phyloP scores from a whole-genome alignment of 2,113 vertebrate genomes.

The Atrichornis clamosus region DNA sequence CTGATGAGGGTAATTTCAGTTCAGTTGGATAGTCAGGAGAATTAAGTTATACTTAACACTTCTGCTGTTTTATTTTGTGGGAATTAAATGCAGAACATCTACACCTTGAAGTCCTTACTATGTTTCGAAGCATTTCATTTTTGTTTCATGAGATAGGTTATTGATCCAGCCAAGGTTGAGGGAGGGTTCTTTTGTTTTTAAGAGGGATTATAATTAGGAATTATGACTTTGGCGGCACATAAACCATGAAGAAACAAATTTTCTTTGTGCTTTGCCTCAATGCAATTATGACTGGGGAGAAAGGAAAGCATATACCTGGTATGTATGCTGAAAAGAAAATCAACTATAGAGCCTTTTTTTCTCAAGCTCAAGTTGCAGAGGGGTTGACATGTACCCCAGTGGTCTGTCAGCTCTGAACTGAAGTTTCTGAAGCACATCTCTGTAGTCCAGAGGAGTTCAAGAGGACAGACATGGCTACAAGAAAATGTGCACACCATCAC shows the following conservation, averaged over 20 bases:
- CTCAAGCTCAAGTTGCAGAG: neutral
- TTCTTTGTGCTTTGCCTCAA: neutral
- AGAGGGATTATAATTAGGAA: neutral
- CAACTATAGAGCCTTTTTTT: neutral
- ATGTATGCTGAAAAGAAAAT: neutral
- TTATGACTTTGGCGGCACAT: fast-evolving
- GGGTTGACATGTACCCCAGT: neutral
- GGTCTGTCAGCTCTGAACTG: neutral
- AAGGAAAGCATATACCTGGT: neutral
- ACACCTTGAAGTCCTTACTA: neutral
- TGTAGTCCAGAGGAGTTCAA: neutral
- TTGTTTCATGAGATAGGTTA: neutral
- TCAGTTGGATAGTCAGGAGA: neutral
- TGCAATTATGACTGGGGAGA: fast-evolving
- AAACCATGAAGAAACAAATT: neutral
- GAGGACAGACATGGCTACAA: neutral
- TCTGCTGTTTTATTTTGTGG: neutral
- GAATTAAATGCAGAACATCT: neutral
- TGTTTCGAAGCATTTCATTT: neutral
- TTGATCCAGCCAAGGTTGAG: neutral
- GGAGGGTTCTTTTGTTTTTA: neutral
- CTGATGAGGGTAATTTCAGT: neutral
- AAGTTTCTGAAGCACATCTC: neutral
- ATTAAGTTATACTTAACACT: neutral
- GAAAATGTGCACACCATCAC: neutral